Conservation (phyloP, 23 tunicate genomes). For the Ciona savignyi region DNA sequence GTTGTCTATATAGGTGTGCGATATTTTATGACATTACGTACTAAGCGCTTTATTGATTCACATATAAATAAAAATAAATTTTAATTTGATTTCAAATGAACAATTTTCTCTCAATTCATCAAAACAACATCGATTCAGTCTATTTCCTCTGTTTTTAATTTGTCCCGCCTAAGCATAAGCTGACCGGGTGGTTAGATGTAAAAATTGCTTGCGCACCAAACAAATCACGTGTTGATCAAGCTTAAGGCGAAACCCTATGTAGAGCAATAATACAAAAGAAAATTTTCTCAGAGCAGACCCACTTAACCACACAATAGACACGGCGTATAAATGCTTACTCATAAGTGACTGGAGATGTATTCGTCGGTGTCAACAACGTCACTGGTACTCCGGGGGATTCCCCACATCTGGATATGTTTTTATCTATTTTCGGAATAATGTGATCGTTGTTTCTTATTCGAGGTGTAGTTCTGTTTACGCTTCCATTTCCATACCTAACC, state of each 20-base stretch:
- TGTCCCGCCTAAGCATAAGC: too few relatives aligned
- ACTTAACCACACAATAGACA: neutral
- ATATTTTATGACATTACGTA: too few relatives aligned
- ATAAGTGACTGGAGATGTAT: neutral
- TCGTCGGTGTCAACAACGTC: neutral
- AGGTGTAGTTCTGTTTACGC: neutral
- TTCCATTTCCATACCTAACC: neutral
- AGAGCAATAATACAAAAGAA: neutral
- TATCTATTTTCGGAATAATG: neutral
- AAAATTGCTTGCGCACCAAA: too few relatives aligned
- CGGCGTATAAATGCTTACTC: neutral
- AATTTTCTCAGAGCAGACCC: neutral
- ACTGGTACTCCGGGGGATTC: neutral
- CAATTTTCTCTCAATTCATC: too few relatives aligned
- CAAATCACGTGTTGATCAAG: too few relatives aligned
- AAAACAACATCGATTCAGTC: too few relatives aligned
- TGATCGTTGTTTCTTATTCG: neutral
- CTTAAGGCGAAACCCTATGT: too few relatives aligned
- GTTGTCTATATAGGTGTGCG: too few relatives aligned
- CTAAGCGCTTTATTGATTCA: too few relatives aligned
- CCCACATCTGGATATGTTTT: neutral
- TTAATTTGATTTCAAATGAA: too few relatives aligned
- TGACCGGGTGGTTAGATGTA: too few relatives aligned
- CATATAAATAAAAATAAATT: neutral
- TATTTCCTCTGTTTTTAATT: too few relatives aligned